A percentile compares a stretch with the other conserved stretches of the same genome.
phyloP scores from a whole-genome alignment of 2,888 invertebrate genomes.

The Microplitis manilae region DNA sequence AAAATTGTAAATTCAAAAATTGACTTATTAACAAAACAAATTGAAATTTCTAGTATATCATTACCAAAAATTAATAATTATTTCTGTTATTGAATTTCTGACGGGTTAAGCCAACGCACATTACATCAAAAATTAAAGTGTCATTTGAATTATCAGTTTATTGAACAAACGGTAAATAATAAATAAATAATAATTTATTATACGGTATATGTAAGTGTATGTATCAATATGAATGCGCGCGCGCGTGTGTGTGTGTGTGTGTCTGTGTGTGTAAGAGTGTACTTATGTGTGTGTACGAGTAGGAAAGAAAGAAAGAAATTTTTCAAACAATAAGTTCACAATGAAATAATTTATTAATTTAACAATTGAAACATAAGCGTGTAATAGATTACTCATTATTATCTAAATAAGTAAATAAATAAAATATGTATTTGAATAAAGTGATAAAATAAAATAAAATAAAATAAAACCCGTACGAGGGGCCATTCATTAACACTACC shows the following conservation, averaged over 20 bases:
- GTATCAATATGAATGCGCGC: constrained; percentile 21
- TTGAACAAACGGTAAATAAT: constrained; percentile 15
- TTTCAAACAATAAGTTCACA: constrained; percentile 16
- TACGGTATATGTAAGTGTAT: constrained; percentile 23
- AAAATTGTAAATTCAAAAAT: neutral
- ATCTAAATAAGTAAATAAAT: constrained; percentile 37
- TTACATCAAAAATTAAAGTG: constrained; percentile 49
- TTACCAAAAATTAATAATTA: neutral
- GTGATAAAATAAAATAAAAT: constrained; percentile 32
- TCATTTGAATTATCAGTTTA: constrained; percentile 34
- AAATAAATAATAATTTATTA: neutral
- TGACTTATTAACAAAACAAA: neutral
- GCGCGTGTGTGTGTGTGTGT: constrained; percentile 18
- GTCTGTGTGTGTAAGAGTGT: constrained; percentile 9
- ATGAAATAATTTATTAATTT: constrained; percentile 33
- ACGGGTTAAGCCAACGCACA: constrained; percentile 45
- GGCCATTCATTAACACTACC: constrained; percentile 58
- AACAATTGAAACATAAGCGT: constrained; percentile 14
- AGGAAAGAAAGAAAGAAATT: neutral
- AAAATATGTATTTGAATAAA: constrained; percentile 21
- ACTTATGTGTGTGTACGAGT: constrained; percentile 2
- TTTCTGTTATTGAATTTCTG: constrained; percentile 3
- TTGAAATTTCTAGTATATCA: neutral
- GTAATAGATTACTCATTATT: constrained; percentile 10
- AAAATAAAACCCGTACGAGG: constrained; percentile 54